These are phyloP conservation scores for Hemibagrus wyckioides DNA, from an alignment of 2,113 vertebrate species.

Conservation along the genomic window DNA sequence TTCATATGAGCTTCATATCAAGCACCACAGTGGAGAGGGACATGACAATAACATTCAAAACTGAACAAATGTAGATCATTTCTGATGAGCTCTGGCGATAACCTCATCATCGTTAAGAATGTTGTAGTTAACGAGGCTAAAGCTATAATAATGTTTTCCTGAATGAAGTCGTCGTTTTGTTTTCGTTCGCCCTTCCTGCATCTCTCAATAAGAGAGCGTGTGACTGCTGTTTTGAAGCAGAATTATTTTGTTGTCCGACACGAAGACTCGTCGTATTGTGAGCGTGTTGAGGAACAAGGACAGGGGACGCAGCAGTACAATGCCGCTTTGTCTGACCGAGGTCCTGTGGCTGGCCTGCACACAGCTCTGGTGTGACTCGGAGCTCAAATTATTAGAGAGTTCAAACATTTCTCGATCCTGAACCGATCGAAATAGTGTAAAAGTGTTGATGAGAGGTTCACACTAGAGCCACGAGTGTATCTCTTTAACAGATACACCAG, in stretches of 20 bases:
- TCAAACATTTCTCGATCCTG: background rate
- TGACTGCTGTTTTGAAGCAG: background rate
- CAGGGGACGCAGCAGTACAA: slow-evolving; percentile 10
- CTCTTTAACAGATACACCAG: background rate
- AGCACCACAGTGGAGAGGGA: background rate
- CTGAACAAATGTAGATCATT: background rate
- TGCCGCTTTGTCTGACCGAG: slow-evolving; percentile 16
- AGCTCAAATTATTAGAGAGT: background rate
- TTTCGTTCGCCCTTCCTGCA: background rate
- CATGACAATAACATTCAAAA: background rate
- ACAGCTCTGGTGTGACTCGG: background rate
- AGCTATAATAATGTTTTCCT: background rate
- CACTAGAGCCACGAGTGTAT: background rate
- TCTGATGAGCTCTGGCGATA: background rate
- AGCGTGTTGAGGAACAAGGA: background rate
- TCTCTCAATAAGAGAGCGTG: background rate
- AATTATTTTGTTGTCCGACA: slow-evolving; percentile 10
- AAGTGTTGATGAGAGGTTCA: background rate
- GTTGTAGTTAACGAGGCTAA: background rate
- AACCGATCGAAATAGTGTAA: background rate
- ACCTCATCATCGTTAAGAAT: background rate
- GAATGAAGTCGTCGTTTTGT: too few relatives aligned
- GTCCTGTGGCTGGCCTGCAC: background rate
- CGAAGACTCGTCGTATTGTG: slow-evolving; percentile 15
- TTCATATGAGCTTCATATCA: too few relatives aligned